Percentiles rank a stretch among this genome's conserved stretches.
phyloP scores from a whole-genome alignment of 2,888 invertebrate genomes.

The Suillia variegata region DNA sequence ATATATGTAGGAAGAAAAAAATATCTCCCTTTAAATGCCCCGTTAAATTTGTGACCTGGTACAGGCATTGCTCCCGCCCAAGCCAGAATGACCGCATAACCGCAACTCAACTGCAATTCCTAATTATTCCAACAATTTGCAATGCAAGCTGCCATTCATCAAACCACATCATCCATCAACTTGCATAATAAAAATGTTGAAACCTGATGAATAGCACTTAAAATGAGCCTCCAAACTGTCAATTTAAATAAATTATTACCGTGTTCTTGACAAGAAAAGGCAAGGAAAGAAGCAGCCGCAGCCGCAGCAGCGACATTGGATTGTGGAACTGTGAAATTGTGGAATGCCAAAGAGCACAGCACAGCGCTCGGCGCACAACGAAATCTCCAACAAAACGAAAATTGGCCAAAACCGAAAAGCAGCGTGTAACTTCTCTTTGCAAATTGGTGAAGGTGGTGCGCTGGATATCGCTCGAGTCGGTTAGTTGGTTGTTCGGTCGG shows the following conservation, averaged over 20 bases:
- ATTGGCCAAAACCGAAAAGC: conserved; percentile 9
- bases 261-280: conserved; percentile 23
- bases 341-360: conserved; percentile 21
- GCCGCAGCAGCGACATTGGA: not conserved
- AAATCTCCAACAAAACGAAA: not conserved
- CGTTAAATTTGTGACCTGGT: no score
- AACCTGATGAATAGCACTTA: conserved; percentile 56
- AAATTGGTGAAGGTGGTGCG: not conserved
- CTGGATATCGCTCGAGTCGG: no score
- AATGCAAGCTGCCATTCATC: conserved; percentile 36
- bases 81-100: no score
- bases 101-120: conserved; percentile 1
- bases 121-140: conserved; percentile 36
- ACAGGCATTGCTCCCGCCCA: no score
- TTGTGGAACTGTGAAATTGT: no score
- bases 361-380: no score
- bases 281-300: conserved; percentile 5
- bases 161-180: conserved; percentile 56
- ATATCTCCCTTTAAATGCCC: no score
- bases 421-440: not conserved
- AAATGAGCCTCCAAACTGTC: conserved; percentile 58
- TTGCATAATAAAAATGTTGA: conserved; percentile 56
- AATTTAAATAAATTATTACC: conserved; percentile 58
- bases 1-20: no score
- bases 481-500: no score